Percentiles rank a stretch among this genome's conserved stretches.
Evolutionary conservation across 2,113 vertebrate species (phyloP).

Genomic region (Rousettus leschenaultii): DNA sequence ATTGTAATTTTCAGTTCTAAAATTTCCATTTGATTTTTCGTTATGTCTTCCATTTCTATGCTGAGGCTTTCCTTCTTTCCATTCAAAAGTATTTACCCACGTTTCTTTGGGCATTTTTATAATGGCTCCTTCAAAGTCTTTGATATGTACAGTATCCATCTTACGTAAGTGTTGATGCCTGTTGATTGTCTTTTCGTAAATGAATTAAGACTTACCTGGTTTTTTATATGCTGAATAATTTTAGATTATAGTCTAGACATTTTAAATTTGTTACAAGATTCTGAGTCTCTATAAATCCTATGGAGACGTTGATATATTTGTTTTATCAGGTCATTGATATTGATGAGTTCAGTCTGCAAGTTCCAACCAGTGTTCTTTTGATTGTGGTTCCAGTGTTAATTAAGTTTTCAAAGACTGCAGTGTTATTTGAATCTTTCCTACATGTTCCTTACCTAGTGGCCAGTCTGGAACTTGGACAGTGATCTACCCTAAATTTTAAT

Average conservation of each 20-base stretch:
- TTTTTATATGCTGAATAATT: neutral
- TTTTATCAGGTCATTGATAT: neutral
- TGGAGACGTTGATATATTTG: neutral
- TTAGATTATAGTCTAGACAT: neutral
- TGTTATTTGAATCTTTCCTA: no score
- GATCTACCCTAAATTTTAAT: neutral
- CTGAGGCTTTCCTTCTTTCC: neutral
- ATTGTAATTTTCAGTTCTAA: neutral
- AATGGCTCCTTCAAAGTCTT: neutral
- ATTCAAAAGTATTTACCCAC: neutral
- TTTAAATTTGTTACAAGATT: neutral
- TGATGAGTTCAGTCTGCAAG: neutral
- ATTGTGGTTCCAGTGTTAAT: no score
- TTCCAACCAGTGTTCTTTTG: neutral
- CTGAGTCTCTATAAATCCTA: neutral
- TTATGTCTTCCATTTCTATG: neutral
- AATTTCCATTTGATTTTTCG: neutral
- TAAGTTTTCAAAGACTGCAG: no score
- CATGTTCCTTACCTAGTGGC: no score
- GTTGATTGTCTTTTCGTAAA: neutral
- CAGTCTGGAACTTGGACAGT: neutral
- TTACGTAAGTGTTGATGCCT: neutral
- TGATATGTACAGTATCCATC: neutral
- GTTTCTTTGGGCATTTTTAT: slow-evolving; percentile 21
- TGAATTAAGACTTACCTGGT: neutral